phyloP scores from a whole-genome alignment of 2,888 invertebrate genomes.

The Drosophila kambysellisi region DNA sequence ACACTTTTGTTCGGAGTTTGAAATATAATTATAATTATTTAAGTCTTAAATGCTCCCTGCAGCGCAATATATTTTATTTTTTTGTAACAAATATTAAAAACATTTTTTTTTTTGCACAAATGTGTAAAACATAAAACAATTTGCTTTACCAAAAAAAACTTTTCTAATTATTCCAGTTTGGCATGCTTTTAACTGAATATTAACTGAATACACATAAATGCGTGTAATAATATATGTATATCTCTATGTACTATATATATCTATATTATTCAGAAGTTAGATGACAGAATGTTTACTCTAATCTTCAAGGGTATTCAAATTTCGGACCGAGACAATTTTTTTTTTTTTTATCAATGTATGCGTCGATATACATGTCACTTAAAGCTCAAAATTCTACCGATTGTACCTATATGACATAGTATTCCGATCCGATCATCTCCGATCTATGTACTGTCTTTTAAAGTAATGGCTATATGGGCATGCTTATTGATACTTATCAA shows the following conservation, averaged over 20 bases:
- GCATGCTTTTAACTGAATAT: background rate
- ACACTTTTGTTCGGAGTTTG: background rate
- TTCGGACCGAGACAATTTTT: background rate
- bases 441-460: background rate
- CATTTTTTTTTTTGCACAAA: background rate
- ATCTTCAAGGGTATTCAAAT: background rate
- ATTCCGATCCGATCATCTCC: background rate
- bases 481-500: background rate
- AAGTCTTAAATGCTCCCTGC: background rate
- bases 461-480: background rate
- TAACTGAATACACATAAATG: background rate
- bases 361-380: background rate
- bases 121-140: too few species aligned
- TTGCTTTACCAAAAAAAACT: background rate
- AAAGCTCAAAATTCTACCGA: fast-evolving
- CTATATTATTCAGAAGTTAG: background rate
- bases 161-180: background rate
- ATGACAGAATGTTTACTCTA: background rate
- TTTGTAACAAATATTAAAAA: background rate
- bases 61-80: background rate
- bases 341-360: background rate
- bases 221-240: too few species aligned
- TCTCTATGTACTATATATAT: background rate
- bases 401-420: background rate
- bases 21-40: background rate